A percentile compares a stretch with the other conserved stretches of the same genome.
Evolutionary conservation across 2,888 invertebrate genomes (phyloP).

Genomic region (Pachycephus smyrnensis): DNA sequence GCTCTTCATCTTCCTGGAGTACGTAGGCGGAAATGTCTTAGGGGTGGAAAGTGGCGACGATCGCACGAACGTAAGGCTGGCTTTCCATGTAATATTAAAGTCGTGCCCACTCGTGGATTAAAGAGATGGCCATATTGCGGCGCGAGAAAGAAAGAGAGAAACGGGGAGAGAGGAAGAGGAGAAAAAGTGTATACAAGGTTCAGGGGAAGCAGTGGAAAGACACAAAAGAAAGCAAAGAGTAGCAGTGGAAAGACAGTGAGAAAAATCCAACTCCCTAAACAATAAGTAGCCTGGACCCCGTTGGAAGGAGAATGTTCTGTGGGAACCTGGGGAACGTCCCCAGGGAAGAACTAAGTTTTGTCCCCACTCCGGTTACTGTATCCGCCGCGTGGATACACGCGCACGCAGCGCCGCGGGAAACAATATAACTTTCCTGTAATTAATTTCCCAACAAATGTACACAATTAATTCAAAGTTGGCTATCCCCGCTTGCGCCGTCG

Average conservation of each 20-base stretch:
- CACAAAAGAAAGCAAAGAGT: background rate
- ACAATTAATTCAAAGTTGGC: constrained; percentile 42
- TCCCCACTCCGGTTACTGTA: constrained; percentile 23
- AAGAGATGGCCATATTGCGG: background rate
- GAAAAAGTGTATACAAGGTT: background rate
- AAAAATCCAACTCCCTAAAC: constrained; percentile 11
- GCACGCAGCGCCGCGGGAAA: constrained; percentile 27
- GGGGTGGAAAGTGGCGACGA: background rate
- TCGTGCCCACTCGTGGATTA: background rate
- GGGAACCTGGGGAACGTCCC: constrained; percentile 11
- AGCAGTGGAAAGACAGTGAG: background rate
- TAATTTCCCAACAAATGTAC: constrained; percentile 48
- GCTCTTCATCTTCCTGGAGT: background rate
- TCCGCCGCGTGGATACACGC: background rate
- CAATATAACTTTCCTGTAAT: constrained; percentile 52
- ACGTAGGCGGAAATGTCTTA: background rate
- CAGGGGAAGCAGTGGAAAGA: background rate
- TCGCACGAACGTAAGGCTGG: background rate
- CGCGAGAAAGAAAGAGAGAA: background rate
- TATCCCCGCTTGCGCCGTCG: background rate
- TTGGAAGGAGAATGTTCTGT: background rate
- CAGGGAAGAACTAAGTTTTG: constrained; percentile 41
- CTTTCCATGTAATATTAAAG: background rate
- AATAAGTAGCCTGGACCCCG: background rate
- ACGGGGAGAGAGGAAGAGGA: background rate